These are phyloP conservation scores for Euglossa dilemma DNA, from an alignment of 1,140 invertebrate genomes.

Conservation along the genomic window DNA sequence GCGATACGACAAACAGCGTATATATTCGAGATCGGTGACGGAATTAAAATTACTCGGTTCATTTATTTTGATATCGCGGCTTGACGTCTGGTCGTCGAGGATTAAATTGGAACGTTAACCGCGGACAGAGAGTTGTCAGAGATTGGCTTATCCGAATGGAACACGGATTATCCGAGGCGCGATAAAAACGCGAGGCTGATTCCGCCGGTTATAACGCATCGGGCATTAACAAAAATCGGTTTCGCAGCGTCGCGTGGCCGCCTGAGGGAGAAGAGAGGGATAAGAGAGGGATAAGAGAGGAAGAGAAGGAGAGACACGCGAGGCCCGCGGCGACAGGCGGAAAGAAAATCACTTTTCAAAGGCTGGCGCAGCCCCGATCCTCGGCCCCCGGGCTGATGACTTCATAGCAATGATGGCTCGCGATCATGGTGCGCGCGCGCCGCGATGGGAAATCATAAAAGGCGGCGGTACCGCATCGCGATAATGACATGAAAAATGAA, in stretches of 20 bases:
- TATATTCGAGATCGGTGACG: too few species aligned
- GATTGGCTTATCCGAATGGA: too few species aligned
- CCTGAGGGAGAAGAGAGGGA: background rate
- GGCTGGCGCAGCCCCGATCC: background rate
- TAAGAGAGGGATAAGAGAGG: too few species aligned
- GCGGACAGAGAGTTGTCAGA: too few species aligned
- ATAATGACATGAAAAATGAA: slow-evolving; percentile 66
- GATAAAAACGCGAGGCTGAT: too few species aligned
- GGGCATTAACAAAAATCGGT: background rate
- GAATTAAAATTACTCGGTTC: too few species aligned
- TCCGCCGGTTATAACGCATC: too few species aligned
- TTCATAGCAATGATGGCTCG: slow-evolving; percentile 54
- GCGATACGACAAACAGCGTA: too few species aligned
- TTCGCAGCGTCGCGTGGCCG: slow-evolving; percentile 27
- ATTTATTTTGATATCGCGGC: too few species aligned
- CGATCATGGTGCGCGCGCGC: slow-evolving; percentile 8
- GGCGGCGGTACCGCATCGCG: slow-evolving; percentile 49
- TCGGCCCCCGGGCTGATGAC: slow-evolving; percentile 53
- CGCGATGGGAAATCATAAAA: slow-evolving; percentile 49
- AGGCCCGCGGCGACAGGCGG: slow-evolving; percentile 27
- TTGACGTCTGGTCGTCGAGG: too few species aligned
- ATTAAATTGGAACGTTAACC: too few species aligned
- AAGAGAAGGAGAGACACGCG: background rate
- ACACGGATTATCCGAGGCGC: too few species aligned
- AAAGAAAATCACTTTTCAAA: slow-evolving; percentile 55